Evolutionary conservation across 1,140 invertebrate genomes (phyloP).

Genomic region (Bombus consobrinus): DNA sequence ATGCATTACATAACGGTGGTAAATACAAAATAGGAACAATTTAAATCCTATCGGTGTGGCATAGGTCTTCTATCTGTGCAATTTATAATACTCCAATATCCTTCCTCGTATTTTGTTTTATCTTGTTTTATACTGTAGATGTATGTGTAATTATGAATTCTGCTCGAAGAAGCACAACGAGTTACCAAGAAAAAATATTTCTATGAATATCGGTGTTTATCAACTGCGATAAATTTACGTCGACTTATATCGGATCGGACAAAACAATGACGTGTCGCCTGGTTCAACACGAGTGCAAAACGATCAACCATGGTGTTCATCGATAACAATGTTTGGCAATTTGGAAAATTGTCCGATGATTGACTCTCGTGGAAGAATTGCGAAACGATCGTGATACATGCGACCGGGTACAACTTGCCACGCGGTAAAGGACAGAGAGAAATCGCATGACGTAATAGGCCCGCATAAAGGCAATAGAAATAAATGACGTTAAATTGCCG

Average conservation of each 20-base stretch:
- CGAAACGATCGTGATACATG: neutral
- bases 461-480: constrained; percentile 72
- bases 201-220: constrained; percentile 1
- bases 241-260: neutral
- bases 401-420: neutral
- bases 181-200: neutral
- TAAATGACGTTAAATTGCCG: constrained; percentile 73
- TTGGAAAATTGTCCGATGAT: constrained; percentile 24
- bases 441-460: constrained; percentile 67
- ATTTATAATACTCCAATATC: neutral
- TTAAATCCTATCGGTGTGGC: neutral
- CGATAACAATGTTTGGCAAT: constrained; percentile 27
- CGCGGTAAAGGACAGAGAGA: constrained; percentile 47
- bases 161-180: too few relatives aligned
- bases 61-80: neutral
- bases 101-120: neutral
- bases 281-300: neutral
- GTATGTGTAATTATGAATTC: neutral
- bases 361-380: constrained; percentile 20
- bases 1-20: neutral
- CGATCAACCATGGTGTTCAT: neutral
- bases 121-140: neutral
- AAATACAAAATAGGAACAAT: neutral
- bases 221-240: neutral
- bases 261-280: neutral